Evolutionary conservation across 2,797 vertebrate species (phyloP), one percentile per base, ranked within the genome.

Genomic region (Cossypha polioptera): DNA sequence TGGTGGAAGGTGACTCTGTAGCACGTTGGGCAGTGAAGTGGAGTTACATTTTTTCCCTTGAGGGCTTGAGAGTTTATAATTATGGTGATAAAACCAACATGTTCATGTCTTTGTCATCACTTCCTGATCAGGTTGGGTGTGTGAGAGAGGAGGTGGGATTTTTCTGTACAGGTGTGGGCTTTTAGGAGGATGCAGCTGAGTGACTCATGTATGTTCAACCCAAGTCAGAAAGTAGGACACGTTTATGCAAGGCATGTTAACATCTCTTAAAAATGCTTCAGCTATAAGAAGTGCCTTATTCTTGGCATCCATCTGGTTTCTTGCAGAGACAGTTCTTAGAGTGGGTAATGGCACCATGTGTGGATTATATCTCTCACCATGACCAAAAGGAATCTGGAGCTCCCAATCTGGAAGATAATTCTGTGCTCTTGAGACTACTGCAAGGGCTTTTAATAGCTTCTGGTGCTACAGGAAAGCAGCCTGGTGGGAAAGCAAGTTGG

Each of bases 211-310:
- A 10, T 94, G 83, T 92, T 85, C 92, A 81, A 1, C 67, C 43
- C 57, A 50, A 93, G 71, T 73, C 77, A 79, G 91, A 92, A 96
- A 95, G 94, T 72, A 96, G 95, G 94, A 92, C 88, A 84, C 40
- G 50, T 94, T 58, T 89, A 84, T 90, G 93, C 93, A 86, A 93
- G 92, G 72, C 94, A 88, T 92, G 77, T 90, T 95, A 92, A 79
- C 3, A 13, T 76, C 83, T 84, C 83, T 90, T 86, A 86, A 88
- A 96, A 95, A 93, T 89, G 93, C 84, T 85, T 29, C 63, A 82
- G 84, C 91, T 95, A 91, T 93, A 95, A 97, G 90, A 33, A 89
- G 74, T 67, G 77, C 51, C 83, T 95, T 95, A 96, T 96, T 96
- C 93, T 89, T 92, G 94, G 92, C 88, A 74, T 77, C 92, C 94